Evolutionary conservation across 1,140 invertebrate species (phyloP), one percentile per base, ranked within the genome.

Genomic region (Penaeus japonicus): DNA sequence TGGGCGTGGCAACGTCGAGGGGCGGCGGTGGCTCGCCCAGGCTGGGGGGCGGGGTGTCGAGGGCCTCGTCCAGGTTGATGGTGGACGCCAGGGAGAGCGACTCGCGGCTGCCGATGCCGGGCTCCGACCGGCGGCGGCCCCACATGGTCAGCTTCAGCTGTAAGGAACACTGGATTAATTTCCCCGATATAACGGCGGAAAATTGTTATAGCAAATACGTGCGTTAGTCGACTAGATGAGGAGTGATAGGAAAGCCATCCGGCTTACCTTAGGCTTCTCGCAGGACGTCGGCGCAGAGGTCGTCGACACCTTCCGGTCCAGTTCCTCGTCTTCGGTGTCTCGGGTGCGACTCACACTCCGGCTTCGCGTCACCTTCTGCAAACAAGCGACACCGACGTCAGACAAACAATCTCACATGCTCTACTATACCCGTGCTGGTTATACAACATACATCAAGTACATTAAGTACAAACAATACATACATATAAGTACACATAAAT

Each of bases 281-380:
- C 54, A n/a, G n/a, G 86, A 80, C 24, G 85, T 22, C 12, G 86
- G 85, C 10, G 78, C 55, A 30, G 85, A 87, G 22, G 57, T 32
- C 22, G 79, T 82, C 1, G 85, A 87, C 24, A 27, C 82, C 79
- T 87, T 86, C 73, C 82, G 83, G 10, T 78, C 79, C 35, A 79
- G 12, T 18, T 90, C 89, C 24, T 90, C 89, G 62, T 90, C 89
- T 32, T 89, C 89, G 0, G 89, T 90, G 70, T 90, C 89, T 53
- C 89, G 55, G n/a, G 85, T 87, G n/a, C 89, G 80, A 20, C 85
- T 87, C 17, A 84, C 89, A 47, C 89, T 90, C n/a, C 89, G 80
- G 47, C 89, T 90, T 35, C 89, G 55, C 0, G 78, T 59, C 22
- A 75, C 89, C 82, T 87, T 90, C 89, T 90, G 89, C 39, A 1